Conservation (phyloP, 2,888 invertebrate genomes). For the Himalopsyche tibetana region DNA sequence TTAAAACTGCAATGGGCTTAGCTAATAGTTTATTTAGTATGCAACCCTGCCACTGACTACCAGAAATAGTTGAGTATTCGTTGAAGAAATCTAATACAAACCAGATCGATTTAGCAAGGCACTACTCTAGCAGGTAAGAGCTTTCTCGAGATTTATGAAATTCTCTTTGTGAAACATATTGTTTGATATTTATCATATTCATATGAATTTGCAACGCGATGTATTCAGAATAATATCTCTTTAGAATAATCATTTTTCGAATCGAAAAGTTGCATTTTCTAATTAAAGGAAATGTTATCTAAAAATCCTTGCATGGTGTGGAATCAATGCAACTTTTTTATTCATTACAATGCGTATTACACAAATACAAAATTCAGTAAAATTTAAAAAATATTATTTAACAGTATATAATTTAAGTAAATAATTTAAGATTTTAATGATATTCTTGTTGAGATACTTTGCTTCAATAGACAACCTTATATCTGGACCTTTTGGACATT, state of each 20-base stretch:
- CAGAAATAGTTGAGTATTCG: constrained; percentile 20
- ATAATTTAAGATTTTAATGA: too few relatives aligned
- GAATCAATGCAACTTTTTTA: too few relatives aligned
- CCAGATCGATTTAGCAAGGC: constrained; percentile 50
- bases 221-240: not conserved
- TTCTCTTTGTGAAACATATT: constrained; percentile 52
- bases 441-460: too few relatives aligned
- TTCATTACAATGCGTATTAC: too few relatives aligned
- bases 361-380: too few relatives aligned
- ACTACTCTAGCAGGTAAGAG: constrained; percentile 48
- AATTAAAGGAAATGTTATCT: not conserved
- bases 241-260: not conserved
- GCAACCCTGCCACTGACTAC: not conserved
- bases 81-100: constrained; percentile 46
- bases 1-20: too few relatives aligned
- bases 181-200: constrained; percentile 56
- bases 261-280: not conserved
- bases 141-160: constrained; percentile 55
- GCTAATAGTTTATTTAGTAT: not conserved
- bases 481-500: not conserved
- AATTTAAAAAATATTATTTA: too few relatives aligned
- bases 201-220: constrained; percentile 23
- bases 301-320: too few relatives aligned
- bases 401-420: too few relatives aligned
- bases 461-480: too few relatives aligned